Evolutionary conservation across 2,797 vertebrate genomes (phyloP), one percentile per base, ranked within the genome.

Genomic region (Urophycis tenuis): DNA sequence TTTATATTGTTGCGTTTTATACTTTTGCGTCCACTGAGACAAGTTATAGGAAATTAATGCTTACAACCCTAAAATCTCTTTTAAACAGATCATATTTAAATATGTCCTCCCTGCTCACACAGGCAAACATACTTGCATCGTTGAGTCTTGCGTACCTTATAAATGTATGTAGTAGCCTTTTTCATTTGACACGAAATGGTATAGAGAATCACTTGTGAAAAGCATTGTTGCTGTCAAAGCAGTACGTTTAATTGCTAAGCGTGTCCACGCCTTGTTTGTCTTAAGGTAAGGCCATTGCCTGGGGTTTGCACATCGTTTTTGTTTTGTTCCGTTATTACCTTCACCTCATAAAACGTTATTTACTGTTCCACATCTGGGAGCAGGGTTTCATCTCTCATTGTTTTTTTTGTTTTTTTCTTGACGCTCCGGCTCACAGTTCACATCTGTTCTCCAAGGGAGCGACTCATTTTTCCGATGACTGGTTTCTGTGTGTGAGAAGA

Each of bases 1-100:
- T 89, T 87, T 82, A 82, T 85, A 87, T 79, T 25, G 12, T 81
- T 71, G 73, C 77, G 74, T 90, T 88, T 81, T 78, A 75, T 81
- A 84, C 80, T 87, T 41, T 85, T 79, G 73, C 83, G 70, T 82
- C 33, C 30, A 17, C 64, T 79, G 73, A 39, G 79, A 70, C 5
- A n/a, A 60, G 70, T 17, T 80, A 88, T 87, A 81, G 77, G 39
- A 80, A 70, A 81, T 74, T 81, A 36, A 35, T 12, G 76, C 60
- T 70, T 70, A 71, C 30, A 64, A 80, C 71, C 75, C 79, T 76
- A 81, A 73, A 77, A 67, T 30, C 9, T 14, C 31, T 70, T 12
- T 12, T 1, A 60, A 60, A 49, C 45, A 0, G 19, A 67, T 29
- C n/a, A 3, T 67, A 67, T 67, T 67, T 67, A 70, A 70, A 70